These are phyloP conservation scores for Muscicapa comitata DNA, from an alignment of 2,797 vertebrate species.

Conservation along the genomic window DNA sequence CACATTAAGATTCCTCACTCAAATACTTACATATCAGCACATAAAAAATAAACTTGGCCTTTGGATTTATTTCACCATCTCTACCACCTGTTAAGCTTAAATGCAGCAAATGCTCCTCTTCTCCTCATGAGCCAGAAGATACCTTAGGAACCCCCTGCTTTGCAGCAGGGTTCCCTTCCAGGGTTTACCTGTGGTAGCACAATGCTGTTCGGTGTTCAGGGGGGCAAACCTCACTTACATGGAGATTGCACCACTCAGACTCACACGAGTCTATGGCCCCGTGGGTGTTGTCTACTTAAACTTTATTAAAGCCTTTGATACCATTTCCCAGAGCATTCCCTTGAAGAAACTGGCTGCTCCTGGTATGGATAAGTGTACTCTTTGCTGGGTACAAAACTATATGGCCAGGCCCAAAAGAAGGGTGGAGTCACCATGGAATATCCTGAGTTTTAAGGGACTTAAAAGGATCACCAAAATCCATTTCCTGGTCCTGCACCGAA, in stretches of 20 bases:
- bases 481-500: background rate
- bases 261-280: accelerated
- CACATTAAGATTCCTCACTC: background rate
- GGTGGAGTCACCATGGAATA: background rate
- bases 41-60: background rate
- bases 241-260: background rate
- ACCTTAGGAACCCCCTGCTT: background rate
- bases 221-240: background rate
- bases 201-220: accelerated
- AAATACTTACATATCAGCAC: background rate
- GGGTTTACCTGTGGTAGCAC: background rate
- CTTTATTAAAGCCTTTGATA: background rate
- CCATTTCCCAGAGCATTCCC: background rate
- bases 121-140: background rate
- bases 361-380: too few relatives aligned
- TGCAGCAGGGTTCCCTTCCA: background rate
- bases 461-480: background rate
- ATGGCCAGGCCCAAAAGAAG: accelerated
- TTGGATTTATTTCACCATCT: background rate
- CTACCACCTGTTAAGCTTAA: background rate
- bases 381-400: background rate
- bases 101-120: background rate
- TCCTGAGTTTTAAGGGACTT: background rate
- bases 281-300: background rate
- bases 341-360: background rate